Base-by-base conservation (phyloP, 2,113 vertebrate species). In the Gracilinanus agilis region DNA sequence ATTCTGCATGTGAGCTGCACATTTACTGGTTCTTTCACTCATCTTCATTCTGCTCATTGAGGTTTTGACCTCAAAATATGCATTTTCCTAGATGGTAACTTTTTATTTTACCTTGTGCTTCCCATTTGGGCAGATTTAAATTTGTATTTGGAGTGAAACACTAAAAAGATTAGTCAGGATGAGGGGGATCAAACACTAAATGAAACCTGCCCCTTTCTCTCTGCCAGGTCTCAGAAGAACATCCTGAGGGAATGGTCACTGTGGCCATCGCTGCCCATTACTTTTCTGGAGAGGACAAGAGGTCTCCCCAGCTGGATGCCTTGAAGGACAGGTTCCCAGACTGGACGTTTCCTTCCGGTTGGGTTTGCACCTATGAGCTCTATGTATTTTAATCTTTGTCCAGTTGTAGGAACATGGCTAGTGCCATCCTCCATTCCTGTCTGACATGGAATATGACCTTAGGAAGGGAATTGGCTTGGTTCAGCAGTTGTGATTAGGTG, bases 361-460 rank as follows among this genome's bases (percentile, higher is more conserved):
- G 99, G 99, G 99, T 99, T 98, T 99, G 99, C 97, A 99, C 99
- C 53, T 99, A 99, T 0, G 98, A 99, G 96, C 99, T 99, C 97
- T 99, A 98, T 97, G 97, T 98, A 90, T 99, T 99, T 96, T 99
- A 97, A 97, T 21, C 90, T 89, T 89, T 9, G 93, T 96, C 54
- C 49, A 53, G 27, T 89, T 90, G 54, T 0, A 11, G 58, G 96
- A 55, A 61, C 11, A 19, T 23, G 27, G 34, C 56, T 19, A 10
- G 21, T 40, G 75, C 83, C 40, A 91, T 54, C 61, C 21, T 75
- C 55, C 90, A 34, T 83, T 83, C n/a, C n/a, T 83, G 67, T 7
- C 44, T 75, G 92, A 89, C 89, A 54, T 0, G 24, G 61, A 94
- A 49, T 94, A 89, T 97, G 53, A 95, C 2, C 49, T 90, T 92